These are phyloP conservation scores for Pachliopta kotzebuea DNA, from an alignment of 2,888 invertebrate genomes.

Conservation along the genomic window DNA sequence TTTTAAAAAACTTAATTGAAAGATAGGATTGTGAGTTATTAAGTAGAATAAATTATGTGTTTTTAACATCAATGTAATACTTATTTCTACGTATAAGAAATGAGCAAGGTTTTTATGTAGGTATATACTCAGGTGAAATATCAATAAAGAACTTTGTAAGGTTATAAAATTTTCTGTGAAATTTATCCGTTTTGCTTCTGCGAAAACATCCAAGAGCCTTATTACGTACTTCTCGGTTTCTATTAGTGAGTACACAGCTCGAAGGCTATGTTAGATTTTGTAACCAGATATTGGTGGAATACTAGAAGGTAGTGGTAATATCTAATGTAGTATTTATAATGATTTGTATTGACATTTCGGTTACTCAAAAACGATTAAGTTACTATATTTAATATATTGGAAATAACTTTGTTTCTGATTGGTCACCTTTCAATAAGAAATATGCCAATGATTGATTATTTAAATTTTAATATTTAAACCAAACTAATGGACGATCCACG, in stretches of 20 bases:
- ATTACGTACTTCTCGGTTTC: constrained; percentile 34
- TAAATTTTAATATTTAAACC: no score
- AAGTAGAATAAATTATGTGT: no score
- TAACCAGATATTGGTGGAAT: constrained; percentile 43
- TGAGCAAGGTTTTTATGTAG: not conserved
- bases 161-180: constrained; percentile 14
- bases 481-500: not conserved
- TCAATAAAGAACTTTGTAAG: not conserved
- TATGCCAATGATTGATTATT: no score
- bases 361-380: not conserved
- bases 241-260: constrained; percentile 40
- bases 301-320: constrained; percentile 40
- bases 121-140: not conserved
- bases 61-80: no score
- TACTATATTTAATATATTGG: not conserved
- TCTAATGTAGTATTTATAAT: constrained; percentile 34
- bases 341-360: constrained; percentile 22
- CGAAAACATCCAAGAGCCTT: constrained; percentile 21
- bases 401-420: not conserved
- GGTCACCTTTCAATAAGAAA: not conserved
- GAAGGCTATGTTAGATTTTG: constrained; percentile 43
- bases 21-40: no score
- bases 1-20: no score
- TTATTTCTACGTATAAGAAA: not conserved
- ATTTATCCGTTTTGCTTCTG: constrained; percentile 17